Evolutionary conservation across 2,797 vertebrate species (phyloP).

Genomic region (Lerista edwardsae): DNA sequence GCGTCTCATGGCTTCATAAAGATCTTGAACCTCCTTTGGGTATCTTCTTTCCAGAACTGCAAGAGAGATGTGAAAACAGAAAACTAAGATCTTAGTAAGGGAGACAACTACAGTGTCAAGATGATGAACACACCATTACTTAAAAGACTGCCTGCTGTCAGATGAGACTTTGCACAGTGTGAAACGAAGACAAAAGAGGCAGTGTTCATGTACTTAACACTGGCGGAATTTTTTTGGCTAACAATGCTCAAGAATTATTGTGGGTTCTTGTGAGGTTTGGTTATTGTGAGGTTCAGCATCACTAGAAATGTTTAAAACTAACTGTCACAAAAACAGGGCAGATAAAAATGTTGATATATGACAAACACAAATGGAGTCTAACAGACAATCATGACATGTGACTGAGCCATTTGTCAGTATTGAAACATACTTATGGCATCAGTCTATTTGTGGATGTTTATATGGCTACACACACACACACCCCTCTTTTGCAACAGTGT

Average conservation of each 20-base stretch:
- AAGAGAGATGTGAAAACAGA: not conserved
- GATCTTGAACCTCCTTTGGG: conserved; percentile 95
- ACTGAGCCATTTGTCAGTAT: not conserved
- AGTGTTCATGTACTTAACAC: not conserved
- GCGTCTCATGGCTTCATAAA: conserved; percentile 92
- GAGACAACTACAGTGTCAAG: not conserved
- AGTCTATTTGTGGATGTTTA: not conserved
- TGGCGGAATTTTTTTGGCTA: too few species aligned
- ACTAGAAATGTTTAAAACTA: not conserved
- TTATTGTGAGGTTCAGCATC: not conserved
- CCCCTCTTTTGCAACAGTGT: not conserved
- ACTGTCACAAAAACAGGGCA: not conserved
- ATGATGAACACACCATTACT: not conserved
- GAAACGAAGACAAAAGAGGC: not conserved
- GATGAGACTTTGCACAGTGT: not conserved
- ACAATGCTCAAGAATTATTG: not conserved
- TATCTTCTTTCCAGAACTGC: conserved; percentile 92
- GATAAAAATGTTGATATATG: too few species aligned
- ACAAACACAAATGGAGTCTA: too few species aligned
- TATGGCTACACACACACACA: too few species aligned
- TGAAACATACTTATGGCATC: not conserved
- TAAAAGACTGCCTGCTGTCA: not conserved
- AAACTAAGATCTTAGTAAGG: not conserved
- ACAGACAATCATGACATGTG: not conserved
- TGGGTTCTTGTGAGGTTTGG: not conserved